Evolutionary conservation across 2,113 vertebrate genomes (phyloP).

Genomic region (Sander lucioperca): DNA sequence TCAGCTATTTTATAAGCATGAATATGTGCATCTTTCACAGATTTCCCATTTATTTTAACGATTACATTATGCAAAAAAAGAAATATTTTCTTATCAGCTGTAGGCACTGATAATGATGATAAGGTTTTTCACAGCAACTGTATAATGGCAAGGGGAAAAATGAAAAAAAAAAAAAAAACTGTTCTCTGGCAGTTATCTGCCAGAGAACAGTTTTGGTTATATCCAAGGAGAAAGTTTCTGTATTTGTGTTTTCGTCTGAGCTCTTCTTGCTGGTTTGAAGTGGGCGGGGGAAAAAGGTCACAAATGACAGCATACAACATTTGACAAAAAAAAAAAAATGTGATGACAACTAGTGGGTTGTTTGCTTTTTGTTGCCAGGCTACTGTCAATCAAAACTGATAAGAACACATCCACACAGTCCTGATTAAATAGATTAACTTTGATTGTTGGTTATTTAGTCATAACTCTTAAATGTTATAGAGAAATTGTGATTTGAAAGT

Average conservation of each 20-base stretch:
- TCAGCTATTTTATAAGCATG: slow-evolving; percentile 8
- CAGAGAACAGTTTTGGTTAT: slow-evolving; percentile 8
- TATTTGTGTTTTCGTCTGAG: slow-evolving; percentile 3
- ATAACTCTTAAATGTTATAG: background rate
- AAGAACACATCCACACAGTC: background rate
- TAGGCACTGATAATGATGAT: background rate
- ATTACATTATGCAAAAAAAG: background rate
- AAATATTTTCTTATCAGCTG: background rate
- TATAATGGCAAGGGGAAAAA: background rate
- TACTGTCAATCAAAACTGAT: background rate
- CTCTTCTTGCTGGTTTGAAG: background rate
- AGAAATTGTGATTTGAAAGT: background rate
- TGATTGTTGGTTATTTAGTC: background rate
- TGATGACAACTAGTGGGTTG: slow-evolving; percentile 4
- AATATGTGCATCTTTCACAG: background rate
- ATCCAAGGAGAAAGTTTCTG: slow-evolving; percentile 14
- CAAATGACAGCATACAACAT: background rate
- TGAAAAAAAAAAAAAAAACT: no score
- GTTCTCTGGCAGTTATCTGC: slow-evolving; percentile 28
- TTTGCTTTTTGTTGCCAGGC: background rate
- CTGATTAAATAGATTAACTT: background rate
- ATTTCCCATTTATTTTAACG: background rate
- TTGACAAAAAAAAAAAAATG: background rate
- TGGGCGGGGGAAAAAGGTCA: background rate
- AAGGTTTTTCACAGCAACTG: background rate